These are phyloP conservation scores for Apodemus sylvaticus DNA, from an alignment of 2,113 vertebrate genomes.

Conservation along the genomic window DNA sequence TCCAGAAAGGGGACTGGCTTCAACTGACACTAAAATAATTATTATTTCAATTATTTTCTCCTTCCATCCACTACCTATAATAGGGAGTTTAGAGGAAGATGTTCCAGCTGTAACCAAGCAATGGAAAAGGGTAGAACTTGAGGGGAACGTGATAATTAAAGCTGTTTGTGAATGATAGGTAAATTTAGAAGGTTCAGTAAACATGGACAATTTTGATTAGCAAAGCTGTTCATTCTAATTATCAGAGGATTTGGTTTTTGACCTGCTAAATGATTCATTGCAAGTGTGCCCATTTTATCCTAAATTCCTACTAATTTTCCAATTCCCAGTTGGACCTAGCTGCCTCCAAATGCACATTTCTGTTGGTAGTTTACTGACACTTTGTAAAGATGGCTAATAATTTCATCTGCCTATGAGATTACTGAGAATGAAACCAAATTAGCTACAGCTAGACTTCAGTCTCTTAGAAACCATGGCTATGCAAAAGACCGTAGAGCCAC, in stretches of 20 bases:
- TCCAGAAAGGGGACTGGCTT: not conserved
- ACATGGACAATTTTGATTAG: constrained; percentile 65
- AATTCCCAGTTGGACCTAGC: constrained; percentile 53
- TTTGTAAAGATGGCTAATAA: constrained; percentile 58
- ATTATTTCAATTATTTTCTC: not conserved
- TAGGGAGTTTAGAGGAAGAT: not conserved
- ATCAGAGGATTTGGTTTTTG: constrained; percentile 63
- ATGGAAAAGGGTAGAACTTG: constrained; percentile 30
- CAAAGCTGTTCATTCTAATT: constrained; percentile 65
- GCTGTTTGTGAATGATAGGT: constrained; percentile 55
- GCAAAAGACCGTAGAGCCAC: not conserved
- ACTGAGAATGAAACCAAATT: constrained; percentile 30
- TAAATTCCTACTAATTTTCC: constrained; percentile 77
- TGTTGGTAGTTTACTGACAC: constrained; percentile 67
- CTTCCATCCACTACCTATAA: not conserved
- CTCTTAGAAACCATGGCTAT: constrained; percentile 17
- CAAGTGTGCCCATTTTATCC: constrained; percentile 45
- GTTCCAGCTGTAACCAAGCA: not conserved
- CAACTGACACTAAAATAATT: not conserved
- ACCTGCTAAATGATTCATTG: constrained; percentile 72
- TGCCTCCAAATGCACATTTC: constrained; percentile 64
- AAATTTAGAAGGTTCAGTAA: constrained; percentile 19
- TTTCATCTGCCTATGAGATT: constrained; percentile 35
- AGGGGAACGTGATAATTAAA: constrained; percentile 45
- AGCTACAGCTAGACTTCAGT: constrained; percentile 48